phyloP scores from a whole-genome alignment of 2,797 vertebrate genomes.

The Myotis myotis region DNA sequence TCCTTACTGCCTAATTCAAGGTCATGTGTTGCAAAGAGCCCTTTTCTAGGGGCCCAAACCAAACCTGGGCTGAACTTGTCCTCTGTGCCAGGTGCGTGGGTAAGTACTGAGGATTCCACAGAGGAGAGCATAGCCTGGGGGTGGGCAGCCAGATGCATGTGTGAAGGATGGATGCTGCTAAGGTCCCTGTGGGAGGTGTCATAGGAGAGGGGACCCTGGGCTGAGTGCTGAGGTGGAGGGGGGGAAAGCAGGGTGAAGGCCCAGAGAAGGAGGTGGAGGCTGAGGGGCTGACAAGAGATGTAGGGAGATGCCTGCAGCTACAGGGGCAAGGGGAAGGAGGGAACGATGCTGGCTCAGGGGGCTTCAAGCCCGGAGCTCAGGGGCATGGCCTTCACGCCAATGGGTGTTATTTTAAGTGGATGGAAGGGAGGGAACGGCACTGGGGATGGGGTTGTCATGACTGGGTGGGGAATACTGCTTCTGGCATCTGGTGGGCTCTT shows the following conservation, averaged over 20 bases:
- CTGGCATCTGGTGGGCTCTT: neutral
- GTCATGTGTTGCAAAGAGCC: neutral
- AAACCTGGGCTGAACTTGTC: too few relatives aligned
- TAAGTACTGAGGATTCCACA: neutral
- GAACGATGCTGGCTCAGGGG: neutral
- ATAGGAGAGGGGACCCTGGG: neutral
- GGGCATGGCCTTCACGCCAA: neutral
- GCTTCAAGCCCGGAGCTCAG: neutral
- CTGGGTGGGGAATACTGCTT: neutral
- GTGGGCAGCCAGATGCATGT: neutral
- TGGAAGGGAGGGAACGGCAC: neutral
- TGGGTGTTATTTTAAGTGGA: neutral
- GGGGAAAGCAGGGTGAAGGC: neutral
- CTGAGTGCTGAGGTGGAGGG: neutral
- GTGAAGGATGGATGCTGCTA: neutral
- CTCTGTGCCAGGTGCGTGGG: neutral
- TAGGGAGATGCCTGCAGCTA: neutral
- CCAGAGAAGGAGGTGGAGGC: neutral
- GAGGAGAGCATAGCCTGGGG: neutral
- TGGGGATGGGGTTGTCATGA: neutral
- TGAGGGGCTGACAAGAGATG: neutral
- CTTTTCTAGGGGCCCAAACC: neutral
- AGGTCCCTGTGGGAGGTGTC: neutral
- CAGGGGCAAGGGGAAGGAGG: neutral
- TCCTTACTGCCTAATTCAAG: too few relatives aligned